Base-by-base conservation (phyloP, 1,140 invertebrate species). In the Ceratina calcarata region DNA sequence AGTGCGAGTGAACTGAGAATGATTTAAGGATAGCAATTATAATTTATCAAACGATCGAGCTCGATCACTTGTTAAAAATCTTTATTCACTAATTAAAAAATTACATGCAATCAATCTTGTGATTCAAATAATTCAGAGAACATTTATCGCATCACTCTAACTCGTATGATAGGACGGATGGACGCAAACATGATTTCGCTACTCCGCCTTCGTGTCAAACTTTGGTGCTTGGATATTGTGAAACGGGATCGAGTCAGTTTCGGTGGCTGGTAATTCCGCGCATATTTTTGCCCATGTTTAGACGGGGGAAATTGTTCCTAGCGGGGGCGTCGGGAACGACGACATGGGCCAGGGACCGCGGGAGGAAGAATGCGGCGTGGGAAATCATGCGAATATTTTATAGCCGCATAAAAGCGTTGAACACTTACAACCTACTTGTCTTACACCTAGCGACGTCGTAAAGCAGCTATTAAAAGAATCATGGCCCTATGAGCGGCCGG, bases 381-480 rank as follows among this genome's bases (percentile, higher is more conserved):
- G 62, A 74, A 86, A 85, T 81, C 82, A 82, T 84, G 79, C 79
- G 78, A 86, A 86, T 86, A 82, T 86, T 86, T 86, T 75, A 76
- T 66, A 67, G 49, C 27, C 45, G 53, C 79, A 67, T 84, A 85
- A 85, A 85, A 70, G 65, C 69, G 69, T 37, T 69, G 72, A 61
- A 84, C 78, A 70, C 32, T 84, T 83, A 70, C 70, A 61, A 66
- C 58, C 24, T 72, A 60, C 60, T 78, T 78, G 69, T 58, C 57
- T 1, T 27, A 16, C 27, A 12, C 53, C 51, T 32, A 32, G 27
- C n/a, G 15, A 6, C 22, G 51, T 78, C 75, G 67, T 73, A 78
- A 81, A 67, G 27, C 74, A 61, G 58, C 27, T 67, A 72, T 73
- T 85, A 74, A 80, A 85, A 86, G 64, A 78, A 79, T 76, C 65